phyloP scores from a whole-genome alignment of 2,888 invertebrate species.

The Drosophila mimetica region DNA sequence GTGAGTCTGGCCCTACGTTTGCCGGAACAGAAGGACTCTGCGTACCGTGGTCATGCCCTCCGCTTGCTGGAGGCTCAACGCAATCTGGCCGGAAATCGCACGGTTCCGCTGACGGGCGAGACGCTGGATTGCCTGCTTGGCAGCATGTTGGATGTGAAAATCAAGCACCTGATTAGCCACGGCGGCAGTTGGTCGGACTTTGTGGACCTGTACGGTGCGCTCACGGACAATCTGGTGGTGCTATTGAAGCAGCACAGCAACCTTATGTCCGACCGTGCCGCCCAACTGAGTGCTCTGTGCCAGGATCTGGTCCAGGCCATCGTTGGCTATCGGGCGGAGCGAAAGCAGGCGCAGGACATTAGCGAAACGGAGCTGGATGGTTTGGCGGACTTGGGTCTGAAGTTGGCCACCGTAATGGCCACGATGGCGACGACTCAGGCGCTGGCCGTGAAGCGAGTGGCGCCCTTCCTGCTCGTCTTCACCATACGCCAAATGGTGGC shows the following conservation, averaged over 20 bases:
- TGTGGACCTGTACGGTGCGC: conserved; percentile 60
- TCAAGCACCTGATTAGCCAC: conserved; percentile 70
- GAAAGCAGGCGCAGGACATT: conserved; percentile 74
- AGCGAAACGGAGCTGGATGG: conserved; percentile 76
- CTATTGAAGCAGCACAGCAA: conserved; percentile 75
- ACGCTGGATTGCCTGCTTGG: conserved; percentile 81
- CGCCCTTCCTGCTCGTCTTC: conserved; percentile 82
- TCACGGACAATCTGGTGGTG: conserved; percentile 72
- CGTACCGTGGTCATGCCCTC: conserved; percentile 50
- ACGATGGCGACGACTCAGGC: conserved; percentile 70
- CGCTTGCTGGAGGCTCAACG: conserved; percentile 76
- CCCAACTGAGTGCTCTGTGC: conserved; percentile 80
- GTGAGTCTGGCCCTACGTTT: conserved; percentile 70
- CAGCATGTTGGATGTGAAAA: conserved; percentile 79
- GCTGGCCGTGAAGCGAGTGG: conserved; percentile 81
- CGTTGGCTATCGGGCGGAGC: conserved; percentile 82
- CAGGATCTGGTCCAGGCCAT: conserved; percentile 82
- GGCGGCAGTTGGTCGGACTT: conserved; percentile 74
- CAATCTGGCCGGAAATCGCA: conserved; percentile 74
- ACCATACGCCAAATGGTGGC: conserved; percentile 82
- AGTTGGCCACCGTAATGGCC: conserved; percentile 80
- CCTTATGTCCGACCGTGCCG: conserved; percentile 80
- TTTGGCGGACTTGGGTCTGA: conserved; percentile 77
- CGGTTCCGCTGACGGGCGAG: conserved; percentile 79
- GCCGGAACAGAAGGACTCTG: conserved; percentile 28